Conservation (phyloP, 1,140 invertebrate species). For the Bombus superbus region DNA sequence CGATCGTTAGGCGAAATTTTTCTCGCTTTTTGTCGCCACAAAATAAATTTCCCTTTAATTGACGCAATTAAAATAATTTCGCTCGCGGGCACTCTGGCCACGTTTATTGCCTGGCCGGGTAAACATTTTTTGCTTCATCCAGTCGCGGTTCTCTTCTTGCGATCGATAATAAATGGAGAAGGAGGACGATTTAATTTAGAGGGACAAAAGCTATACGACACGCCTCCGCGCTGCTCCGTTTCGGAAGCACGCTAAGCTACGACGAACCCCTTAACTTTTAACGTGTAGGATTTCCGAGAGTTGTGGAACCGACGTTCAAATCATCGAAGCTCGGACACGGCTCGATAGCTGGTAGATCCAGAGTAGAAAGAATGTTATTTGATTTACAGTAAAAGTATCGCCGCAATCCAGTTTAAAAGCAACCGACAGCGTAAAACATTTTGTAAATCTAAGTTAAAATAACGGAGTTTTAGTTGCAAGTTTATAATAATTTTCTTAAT, state of each 20-base stretch:
- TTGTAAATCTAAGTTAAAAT: no score
- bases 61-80: slow-evolving; percentile 47
- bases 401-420: no score
- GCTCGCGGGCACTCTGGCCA: background rate
- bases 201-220: background rate
- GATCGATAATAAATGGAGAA: background rate
- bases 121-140: background rate
- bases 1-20: background rate
- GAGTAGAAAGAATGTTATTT: background rate
- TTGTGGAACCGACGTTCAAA: slow-evolving; percentile 15
- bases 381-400: background rate
- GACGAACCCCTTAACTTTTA: slow-evolving; percentile 14
- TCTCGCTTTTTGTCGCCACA: background rate
- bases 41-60: slow-evolving; percentile 43
- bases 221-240: no score
- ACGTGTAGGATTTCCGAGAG: slow-evolving; percentile 19
- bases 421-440: no score
- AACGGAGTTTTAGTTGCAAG: no score
- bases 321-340: slow-evolving; percentile 1
- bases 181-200: slow-evolving; percentile 37
- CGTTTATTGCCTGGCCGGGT: background rate
- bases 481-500: no score
- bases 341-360: background rate
- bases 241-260: background rate
- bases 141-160: background rate